These are phyloP conservation scores for Manis pentadactyla DNA, from an alignment of 2,797 vertebrate species.

Conservation along the genomic window DNA sequence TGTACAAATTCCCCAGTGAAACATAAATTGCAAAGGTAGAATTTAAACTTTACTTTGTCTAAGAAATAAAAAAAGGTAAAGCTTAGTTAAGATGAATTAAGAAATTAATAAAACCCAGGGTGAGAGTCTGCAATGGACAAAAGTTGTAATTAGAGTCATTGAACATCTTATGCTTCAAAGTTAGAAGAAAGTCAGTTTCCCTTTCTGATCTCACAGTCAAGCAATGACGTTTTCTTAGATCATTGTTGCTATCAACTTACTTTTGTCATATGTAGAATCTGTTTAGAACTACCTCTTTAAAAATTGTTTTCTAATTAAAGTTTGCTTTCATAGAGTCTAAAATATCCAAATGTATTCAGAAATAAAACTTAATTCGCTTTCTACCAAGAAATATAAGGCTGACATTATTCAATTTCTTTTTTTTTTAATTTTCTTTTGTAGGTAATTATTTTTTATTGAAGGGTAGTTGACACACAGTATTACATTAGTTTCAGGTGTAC, in stretches of 20 bases:
- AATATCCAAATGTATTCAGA: no score
- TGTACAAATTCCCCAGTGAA: no score
- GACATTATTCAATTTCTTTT: no score
- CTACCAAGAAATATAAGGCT: no score
- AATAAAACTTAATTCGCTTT: no score
- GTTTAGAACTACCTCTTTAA: constrained; percentile 38
- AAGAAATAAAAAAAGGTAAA: constrained; percentile 53
- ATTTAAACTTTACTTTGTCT: constrained; percentile 53
- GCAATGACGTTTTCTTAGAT: constrained; percentile 56
- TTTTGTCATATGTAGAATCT: constrained; percentile 59
- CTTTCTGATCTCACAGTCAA: constrained; percentile 72
- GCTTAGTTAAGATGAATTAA: constrained; percentile 60
- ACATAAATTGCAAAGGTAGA: constrained; percentile 59
- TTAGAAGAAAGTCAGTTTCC: constrained; percentile 54
- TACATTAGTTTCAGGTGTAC: no score
- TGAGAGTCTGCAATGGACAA: constrained; percentile 32
- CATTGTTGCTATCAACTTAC: constrained; percentile 65
- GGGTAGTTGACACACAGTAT: no score
- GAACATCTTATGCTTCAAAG: constrained; percentile 39
- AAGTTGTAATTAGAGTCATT: constrained; percentile 70
- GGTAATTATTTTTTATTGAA: no score
- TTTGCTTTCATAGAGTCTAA: no score
- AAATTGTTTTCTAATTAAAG: no score
- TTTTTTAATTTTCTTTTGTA: no score
- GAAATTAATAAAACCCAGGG: constrained; percentile 68